A percentile compares a stretch with the other conserved stretches of the same genome.
These are phyloP conservation scores for Eupithecia dodoneata DNA, from an alignment of 2,888 invertebrate genomes.

Conservation along the genomic window DNA sequence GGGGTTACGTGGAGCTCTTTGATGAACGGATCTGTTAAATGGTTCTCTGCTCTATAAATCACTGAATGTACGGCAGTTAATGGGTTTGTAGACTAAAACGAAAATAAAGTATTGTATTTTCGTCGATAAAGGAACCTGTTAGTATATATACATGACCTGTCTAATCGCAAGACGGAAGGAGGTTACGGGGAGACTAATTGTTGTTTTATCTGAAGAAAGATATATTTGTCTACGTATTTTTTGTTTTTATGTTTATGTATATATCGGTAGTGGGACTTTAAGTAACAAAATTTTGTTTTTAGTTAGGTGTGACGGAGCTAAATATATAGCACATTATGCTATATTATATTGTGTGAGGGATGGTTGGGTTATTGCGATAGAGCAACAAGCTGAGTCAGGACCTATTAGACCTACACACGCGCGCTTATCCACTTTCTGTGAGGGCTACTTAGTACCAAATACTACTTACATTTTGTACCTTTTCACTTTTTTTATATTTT, in stretches of 20 bases:
- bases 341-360: too few relatives aligned
- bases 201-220: background rate
- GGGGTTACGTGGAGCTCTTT: slow-evolving; percentile 20
- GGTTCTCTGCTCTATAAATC: slow-evolving; percentile 18
- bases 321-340: too few relatives aligned
- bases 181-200: background rate
- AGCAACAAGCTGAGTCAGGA: too few relatives aligned
- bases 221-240: background rate
- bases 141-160: background rate
- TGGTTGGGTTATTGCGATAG: too few relatives aligned
- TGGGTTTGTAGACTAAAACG: background rate
- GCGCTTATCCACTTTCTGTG: too few relatives aligned
- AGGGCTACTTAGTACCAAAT: too few relatives aligned
- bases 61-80: slow-evolving; percentile 1
- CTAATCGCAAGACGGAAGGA: background rate
- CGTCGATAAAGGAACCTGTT: background rate
- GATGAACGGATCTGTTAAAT: slow-evolving; percentile 14
- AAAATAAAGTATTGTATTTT: background rate
- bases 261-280: background rate
- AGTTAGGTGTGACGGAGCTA: too few relatives aligned
- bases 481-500: too few relatives aligned
- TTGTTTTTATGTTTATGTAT: background rate
- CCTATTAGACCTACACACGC: too few relatives aligned
- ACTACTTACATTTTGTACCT: too few relatives aligned
- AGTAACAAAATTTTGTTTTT: background rate